Percentiles rank a stretch among this genome's conserved stretches.
Evolutionary conservation across 2,888 invertebrate species (phyloP).

Genomic region (Zaprionus bogoriensis): DNA sequence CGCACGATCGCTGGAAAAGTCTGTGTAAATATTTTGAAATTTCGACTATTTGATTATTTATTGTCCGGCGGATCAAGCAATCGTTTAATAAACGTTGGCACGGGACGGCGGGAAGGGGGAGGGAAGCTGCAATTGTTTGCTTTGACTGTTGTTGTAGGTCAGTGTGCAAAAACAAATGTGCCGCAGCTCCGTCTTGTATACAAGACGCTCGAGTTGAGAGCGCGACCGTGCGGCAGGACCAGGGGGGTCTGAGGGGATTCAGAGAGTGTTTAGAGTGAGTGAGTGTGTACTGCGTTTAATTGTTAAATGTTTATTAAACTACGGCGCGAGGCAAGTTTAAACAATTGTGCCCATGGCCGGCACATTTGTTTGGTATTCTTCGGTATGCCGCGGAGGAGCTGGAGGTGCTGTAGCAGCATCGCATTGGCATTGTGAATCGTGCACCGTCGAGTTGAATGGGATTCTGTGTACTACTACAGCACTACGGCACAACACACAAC

Average conservation of each 20-base stretch:
- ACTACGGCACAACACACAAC: constrained; percentile 11
- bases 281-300: constrained; percentile 67
- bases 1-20: constrained; percentile 35
- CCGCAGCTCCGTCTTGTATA: constrained; percentile 48
- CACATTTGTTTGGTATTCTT: constrained; percentile 58
- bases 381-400: constrained; percentile 22
- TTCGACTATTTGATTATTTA: constrained; percentile 72
- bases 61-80: constrained; percentile 57
- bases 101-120: background rate
- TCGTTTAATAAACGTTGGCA: constrained; percentile 41
- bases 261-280: constrained; percentile 76
- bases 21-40: constrained; percentile 75
- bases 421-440: constrained; percentile 12
- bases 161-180: constrained; percentile 79
- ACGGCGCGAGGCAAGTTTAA: constrained; percentile 66
- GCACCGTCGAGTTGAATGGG: constrained; percentile 56
- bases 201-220: constrained; percentile 23
- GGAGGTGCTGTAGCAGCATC: constrained; percentile 1
- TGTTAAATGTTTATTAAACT: constrained; percentile 79
- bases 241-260: constrained; percentile 17
- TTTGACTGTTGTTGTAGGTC: constrained; percentile 79
- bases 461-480: constrained; percentile 47
- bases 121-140: constrained; percentile 71
- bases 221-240: background rate
- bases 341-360: constrained; percentile 69